Evolutionary conservation across 2,113 vertebrate species (phyloP).

Genomic region (Gulo gulo): DNA sequence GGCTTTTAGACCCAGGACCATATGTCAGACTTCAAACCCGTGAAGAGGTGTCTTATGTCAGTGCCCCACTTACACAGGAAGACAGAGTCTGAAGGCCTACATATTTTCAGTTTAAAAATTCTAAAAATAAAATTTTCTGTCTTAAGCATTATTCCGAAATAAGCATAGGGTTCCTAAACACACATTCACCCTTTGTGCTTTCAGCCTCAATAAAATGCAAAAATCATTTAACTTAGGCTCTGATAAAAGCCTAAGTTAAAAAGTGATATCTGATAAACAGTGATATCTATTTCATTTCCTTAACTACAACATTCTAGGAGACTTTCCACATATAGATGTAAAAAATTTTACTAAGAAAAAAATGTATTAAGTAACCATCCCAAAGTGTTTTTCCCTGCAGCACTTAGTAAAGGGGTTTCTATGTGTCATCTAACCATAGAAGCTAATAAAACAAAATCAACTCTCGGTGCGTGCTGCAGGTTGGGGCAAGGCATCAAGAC

Average conservation of each 20-base stretch:
- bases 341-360: neutral
- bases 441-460: neutral
- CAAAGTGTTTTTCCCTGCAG: neutral
- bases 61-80: neutral
- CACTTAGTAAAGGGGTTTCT: neutral
- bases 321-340: neutral
- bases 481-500: neutral
- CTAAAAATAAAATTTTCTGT: neutral
- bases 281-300: neutral
- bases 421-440: neutral
- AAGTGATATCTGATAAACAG: neutral
- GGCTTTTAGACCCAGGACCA: neutral
- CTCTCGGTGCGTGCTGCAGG: neutral
- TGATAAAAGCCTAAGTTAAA: neutral
- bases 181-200: neutral
- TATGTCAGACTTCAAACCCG: neutral
- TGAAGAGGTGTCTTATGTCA: neutral
- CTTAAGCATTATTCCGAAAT: neutral
- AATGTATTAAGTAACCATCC: neutral
- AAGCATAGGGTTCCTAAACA: neutral
- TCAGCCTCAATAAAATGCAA: neutral
- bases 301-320: neutral
- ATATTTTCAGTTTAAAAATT: neutral
- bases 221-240: neutral
- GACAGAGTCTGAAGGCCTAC: neutral